Conservation (phyloP, 2,113 vertebrate genomes). For the Circaetus gallicus region DNA sequence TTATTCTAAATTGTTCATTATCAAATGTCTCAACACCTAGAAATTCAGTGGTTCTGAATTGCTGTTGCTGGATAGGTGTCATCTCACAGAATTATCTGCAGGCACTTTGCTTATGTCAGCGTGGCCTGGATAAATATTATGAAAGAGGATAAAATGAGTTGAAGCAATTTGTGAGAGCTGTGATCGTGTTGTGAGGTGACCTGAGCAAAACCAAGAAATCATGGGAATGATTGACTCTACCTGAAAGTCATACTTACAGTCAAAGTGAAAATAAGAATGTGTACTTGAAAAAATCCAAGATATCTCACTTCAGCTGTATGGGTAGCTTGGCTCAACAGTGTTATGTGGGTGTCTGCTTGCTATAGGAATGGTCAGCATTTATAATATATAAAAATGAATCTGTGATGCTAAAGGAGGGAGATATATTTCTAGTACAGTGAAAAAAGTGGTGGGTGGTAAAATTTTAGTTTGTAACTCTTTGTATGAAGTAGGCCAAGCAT, state of each 20-base stretch:
- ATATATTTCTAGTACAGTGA: background rate
- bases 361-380: background rate
- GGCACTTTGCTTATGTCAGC: background rate
- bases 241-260: background rate
- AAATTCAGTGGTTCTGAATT: background rate
- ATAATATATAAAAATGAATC: background rate
- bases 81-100: background rate
- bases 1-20: background rate
- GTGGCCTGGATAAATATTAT: background rate
- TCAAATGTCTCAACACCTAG: background rate
- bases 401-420: background rate
- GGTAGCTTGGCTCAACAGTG: background rate
- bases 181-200: background rate
- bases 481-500: background rate
- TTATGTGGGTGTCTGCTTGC: background rate
- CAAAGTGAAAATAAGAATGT: background rate
- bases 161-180: background rate
- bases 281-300: background rate
- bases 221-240: background rate
- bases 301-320: background rate
- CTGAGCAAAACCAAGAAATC: background rate
- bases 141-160: background rate
- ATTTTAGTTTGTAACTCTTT: background rate
- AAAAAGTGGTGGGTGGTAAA: background rate
- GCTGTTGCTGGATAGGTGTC: background rate